Base-by-base conservation (phyloP, 2,888 invertebrate species). In the Drosophila fungiperda region DNA sequence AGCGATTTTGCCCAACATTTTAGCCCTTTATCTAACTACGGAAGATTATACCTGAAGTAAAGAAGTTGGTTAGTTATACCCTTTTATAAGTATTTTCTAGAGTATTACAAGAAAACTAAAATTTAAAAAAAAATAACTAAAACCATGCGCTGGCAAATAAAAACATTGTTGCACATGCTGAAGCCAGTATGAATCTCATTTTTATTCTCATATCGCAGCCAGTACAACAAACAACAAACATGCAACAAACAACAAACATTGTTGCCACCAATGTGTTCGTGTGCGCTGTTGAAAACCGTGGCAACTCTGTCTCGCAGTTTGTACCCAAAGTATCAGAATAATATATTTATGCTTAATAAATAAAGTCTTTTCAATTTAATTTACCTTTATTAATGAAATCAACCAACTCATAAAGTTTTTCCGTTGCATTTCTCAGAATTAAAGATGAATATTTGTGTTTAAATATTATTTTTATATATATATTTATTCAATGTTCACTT, bases 151-250 rank as follows among this genome's bases (percentile, higher is more conserved):
- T 73, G 64, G 76, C 86, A 83, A 84, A 80, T 81, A 83, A 88
- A 88, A 85, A 88, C 84, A 85, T 88, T 85, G 84, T 85, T 85
- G 84, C 84, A 85, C 88, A 88, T 84, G 86, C 75, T 77, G 29
- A 32, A 62, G 76, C 64, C 67, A 57, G 40, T 67, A 61, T 67
- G 55, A 32, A 32, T 53, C 64, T 62, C 58, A 70, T 70, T 70
- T 69, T 67, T 64, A 68, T 68, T 67, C 79, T 65, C 76, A 79
- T 61, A 78, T 64, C 69, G 75, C 75, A 40, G 36, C 36, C 17
- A 33, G 59, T n/a, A 36, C 29, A 60, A 57, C 45, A 45, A 55
- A 36, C 29, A 60, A 57, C 45, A 45, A 55, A 55, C 29, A 66
- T 62, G 53, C 66, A 49, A 36, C 65, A 48, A 35, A 36, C 55